Conservation (phyloP, 64 coral and sea anemone genomes). For the Montipora sp. region DNA sequence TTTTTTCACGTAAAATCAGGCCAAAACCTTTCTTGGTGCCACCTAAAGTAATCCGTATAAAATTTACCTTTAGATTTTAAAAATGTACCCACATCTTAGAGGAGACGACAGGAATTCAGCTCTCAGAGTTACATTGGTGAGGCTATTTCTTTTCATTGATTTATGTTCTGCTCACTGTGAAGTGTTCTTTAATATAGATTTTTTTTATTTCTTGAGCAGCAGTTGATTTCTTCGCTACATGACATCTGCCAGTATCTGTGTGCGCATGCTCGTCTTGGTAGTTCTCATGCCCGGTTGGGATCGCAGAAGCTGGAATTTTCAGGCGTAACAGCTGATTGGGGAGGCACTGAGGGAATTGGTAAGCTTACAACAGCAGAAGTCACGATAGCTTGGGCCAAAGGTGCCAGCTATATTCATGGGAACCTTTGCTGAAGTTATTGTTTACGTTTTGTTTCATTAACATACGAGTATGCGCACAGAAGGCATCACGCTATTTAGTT, state of each 20-base stretch:
- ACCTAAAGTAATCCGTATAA: background rate
- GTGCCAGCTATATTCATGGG: too few relatives aligned
- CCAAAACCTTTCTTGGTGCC: too few relatives aligned
- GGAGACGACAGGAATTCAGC: conserved; percentile 65
- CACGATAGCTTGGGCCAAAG: too few relatives aligned
- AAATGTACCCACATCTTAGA: conserved; percentile 81
- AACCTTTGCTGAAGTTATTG: too few relatives aligned
- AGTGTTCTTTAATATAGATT: background rate
- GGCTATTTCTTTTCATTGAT: background rate
- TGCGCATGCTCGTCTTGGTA: conserved; percentile 97
- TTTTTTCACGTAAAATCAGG: too few relatives aligned
- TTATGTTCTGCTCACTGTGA: background rate
- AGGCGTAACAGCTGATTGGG: conserved; percentile 99
- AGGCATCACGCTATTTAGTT: too few relatives aligned
- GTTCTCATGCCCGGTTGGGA: conserved; percentile 93
- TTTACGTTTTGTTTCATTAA: too few relatives aligned
- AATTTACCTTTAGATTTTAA: conserved; percentile 58
- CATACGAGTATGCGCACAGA: too few relatives aligned
- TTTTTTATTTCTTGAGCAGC: conserved; percentile 33
- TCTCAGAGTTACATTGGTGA: conserved; percentile 87
- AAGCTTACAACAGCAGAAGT: background rate
- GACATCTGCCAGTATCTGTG: conserved; percentile 99
- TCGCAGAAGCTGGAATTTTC: conserved; percentile 92
- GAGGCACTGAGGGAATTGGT: conserved; percentile 99
- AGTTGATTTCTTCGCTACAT: conserved; percentile 89